A percentile compares a stretch with the other conserved stretches of the same genome.
Evolutionary conservation across 2,888 invertebrate genomes (phyloP).

Genomic region (Notocelia uddmanniana): DNA sequence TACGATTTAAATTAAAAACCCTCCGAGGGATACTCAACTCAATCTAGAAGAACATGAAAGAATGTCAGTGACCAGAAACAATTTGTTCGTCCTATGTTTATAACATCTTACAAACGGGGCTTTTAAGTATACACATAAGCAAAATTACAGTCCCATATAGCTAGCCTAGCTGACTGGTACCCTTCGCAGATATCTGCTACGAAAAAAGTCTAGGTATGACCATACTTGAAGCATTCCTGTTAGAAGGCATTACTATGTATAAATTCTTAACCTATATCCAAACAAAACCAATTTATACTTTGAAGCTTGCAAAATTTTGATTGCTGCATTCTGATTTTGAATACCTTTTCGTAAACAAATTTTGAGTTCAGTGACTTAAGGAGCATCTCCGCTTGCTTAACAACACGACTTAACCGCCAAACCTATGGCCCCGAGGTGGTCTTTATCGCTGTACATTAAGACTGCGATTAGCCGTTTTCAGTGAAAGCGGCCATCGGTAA

Average conservation of each 20-base stretch:
- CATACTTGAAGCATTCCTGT: neutral
- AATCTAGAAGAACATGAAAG: no score
- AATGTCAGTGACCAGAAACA: no score
- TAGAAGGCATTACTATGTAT: slow-evolving; percentile 34
- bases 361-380: slow-evolving; percentile 46
- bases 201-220: neutral
- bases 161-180: no score
- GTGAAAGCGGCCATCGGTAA: slow-evolving; percentile 20
- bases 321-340: slow-evolving; percentile 39
- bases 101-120: no score
- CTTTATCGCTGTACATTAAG: slow-evolving; percentile 13
- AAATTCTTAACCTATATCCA: slow-evolving; percentile 36
- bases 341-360: slow-evolving; percentile 36
- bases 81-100: no score
- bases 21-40: no score
- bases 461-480: neutral
- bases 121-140: no score
- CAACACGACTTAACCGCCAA: slow-evolving; percentile 17
- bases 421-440: neutral
- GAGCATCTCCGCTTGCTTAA: slow-evolving; percentile 32
- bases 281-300: slow-evolving; percentile 26
- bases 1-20: neutral
- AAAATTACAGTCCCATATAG: no score
- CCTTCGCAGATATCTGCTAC: neutral
- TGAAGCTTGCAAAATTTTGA: slow-evolving; percentile 40